phyloP scores from a whole-genome alignment of 2,888 invertebrate species.

The Xestia xanthographa region DNA sequence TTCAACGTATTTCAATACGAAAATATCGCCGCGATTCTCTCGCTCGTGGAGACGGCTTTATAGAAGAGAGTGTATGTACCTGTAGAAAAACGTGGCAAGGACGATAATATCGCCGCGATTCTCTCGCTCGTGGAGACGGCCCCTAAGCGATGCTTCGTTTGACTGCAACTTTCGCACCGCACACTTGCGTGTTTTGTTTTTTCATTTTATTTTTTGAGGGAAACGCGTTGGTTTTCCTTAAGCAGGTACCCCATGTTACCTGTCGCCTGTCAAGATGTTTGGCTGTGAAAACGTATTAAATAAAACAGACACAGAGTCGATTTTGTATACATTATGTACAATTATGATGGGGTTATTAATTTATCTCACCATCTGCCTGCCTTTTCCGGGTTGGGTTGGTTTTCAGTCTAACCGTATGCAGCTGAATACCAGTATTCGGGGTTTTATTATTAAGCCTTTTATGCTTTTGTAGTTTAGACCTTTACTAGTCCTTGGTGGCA shows the following conservation, averaged over 20 bases:
- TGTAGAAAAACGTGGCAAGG: too few relatives aligned
- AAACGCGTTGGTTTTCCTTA: conserved; percentile 5
- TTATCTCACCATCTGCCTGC: neutral
- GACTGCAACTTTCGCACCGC: neutral
- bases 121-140: too few relatives aligned
- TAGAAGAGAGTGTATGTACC: too few relatives aligned
- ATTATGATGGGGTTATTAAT: neutral
- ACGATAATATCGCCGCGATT: too few relatives aligned
- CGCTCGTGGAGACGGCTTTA: too few relatives aligned
- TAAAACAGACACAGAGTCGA: conserved; percentile 1
- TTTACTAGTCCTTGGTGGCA: neutral
- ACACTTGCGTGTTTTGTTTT: neutral
- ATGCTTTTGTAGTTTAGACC: neutral
- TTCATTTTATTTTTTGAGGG: neutral
- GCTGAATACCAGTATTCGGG: neutral
- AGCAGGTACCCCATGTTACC: conserved; percentile 16
- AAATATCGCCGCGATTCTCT: too few relatives aligned
- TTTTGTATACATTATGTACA: neutral
- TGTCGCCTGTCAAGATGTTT: conserved; percentile 9
- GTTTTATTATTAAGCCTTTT: neutral
- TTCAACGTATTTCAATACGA: too few relatives aligned
- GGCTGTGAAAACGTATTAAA: conserved; percentile 4
- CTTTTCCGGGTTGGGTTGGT: neutral
- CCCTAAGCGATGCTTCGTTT: neutral
- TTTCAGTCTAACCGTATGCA: neutral